Base-by-base conservation (phyloP, 2,113 vertebrate species). In the Pteruthius melanotis region DNA sequence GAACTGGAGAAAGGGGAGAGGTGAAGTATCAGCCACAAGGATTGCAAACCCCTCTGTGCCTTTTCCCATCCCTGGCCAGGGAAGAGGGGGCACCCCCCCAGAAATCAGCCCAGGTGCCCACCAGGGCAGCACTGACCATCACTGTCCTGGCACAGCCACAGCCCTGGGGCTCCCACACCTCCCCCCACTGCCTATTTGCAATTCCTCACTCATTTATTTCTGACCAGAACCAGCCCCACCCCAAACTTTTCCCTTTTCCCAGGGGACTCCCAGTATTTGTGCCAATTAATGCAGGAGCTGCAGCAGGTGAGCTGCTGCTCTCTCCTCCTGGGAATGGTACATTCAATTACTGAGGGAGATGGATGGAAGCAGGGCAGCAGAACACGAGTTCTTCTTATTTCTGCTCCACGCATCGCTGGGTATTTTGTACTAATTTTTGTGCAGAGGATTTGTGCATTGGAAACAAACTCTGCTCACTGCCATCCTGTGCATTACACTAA, bases 221-320 rank as follows among this genome's bases (percentile, higher is more conserved):
- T 57, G 52, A 44, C 60, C 13, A n/a, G 35, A 26, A 13, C 47
- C 68, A 30, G 2, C 13, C 40, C 44, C 39, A 15, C 23, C 61
- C 49, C 19, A 15, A 26, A 17, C n/a, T n/a, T n/a, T n/a, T 2
- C 11, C 5, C 13, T 87, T 68, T 83, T 65, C 94, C 77, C 78
- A 7, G 50, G 54, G 10, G 10, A 39, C 23, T 87, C 72, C 39
- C 31, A 13, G 13, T 45, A 17, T 50, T 68, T 23, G 8, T 16
- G 52, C 42, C 74, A 91, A 89, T 89, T 91, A 95, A 76, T 6
- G 59, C 87, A 53, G 3, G 54, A 65, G 80, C 81, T 87, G 74
- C 54, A 76, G 94, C 91, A 94, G 95, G 84, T 97, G 63, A 95
- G 84, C 18, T 53, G n/a, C 84, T 85, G 27, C 61, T 13, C 76